Evolutionary conservation across 2,888 invertebrate genomes (phyloP).

Genomic region (Polylopha cassiicola): DNA sequence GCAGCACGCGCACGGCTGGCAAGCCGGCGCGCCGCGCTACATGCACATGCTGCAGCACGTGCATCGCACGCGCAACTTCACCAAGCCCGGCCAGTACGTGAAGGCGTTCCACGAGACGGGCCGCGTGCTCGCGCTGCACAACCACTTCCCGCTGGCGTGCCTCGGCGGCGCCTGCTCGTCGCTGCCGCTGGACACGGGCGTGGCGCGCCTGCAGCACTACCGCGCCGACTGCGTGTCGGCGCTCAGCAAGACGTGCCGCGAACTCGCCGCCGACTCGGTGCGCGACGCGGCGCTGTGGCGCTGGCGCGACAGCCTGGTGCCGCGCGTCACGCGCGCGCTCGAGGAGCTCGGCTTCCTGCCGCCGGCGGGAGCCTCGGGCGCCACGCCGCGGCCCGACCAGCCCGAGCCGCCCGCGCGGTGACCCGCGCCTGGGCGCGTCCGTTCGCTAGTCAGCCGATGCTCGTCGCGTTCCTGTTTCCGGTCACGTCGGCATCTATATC

Average conservation of each 20-base stretch:
- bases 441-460: neutral
- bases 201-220: constrained; percentile 95
- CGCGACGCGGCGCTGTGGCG: constrained; percentile 93
- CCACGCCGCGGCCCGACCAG: constrained; percentile 10
- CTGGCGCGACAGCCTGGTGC: constrained; percentile 86
- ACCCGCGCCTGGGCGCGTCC: constrained; percentile 11
- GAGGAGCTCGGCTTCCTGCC: constrained; percentile 84
- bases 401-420: constrained; percentile 26
- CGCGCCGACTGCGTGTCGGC: constrained; percentile 94
- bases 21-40: constrained; percentile 88
- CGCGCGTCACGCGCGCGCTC: constrained; percentile 83
- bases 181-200: constrained; percentile 87
- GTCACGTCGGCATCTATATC: no score
- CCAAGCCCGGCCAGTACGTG: constrained; percentile 94
- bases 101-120: constrained; percentile 96
- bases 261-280: constrained; percentile 88
- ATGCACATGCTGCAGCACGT: constrained; percentile 97
- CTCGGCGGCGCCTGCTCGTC: constrained; percentile 90
- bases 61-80: constrained; percentile 92
- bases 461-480: neutral
- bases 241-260: constrained; percentile 88
- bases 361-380: constrained; percentile 38
- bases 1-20: constrained; percentile 86
- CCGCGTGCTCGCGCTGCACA: constrained; percentile 91
- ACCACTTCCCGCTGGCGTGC: constrained; percentile 94